Percentiles rank a stretch among this genome's conserved stretches.
These are phyloP conservation scores for Neogobius melanostomus DNA, from an alignment of 2,113 vertebrate genomes.

Conservation along the genomic window DNA sequence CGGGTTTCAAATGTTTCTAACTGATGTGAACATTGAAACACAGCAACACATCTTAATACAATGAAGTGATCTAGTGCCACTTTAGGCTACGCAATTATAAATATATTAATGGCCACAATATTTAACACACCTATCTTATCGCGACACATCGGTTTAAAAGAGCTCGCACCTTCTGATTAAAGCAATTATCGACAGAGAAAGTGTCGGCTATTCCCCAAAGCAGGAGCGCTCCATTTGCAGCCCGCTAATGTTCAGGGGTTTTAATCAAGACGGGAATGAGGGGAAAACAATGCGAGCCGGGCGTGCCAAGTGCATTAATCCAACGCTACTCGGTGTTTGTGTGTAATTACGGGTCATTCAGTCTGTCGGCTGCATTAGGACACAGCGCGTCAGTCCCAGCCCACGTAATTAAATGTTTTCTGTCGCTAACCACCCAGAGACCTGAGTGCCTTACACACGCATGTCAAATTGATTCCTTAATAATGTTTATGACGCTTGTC, in stretches of 20 bases:
- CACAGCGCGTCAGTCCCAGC: constrained; percentile 53
- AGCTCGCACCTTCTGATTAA: constrained; percentile 16
- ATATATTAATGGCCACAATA: not conserved
- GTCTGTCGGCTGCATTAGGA: constrained; percentile 67
- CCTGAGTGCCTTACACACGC: constrained; percentile 66
- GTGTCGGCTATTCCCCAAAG: constrained; percentile 27
- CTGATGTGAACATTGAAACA: too few species aligned
- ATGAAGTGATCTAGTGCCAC: too few species aligned
- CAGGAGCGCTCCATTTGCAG: constrained; percentile 33
- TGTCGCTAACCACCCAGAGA: constrained; percentile 66
- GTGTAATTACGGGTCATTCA: constrained; percentile 78
- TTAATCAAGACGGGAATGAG: constrained; percentile 56
- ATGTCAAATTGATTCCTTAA: constrained; percentile 74
- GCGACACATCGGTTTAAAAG: constrained; percentile 8
- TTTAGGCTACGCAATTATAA: not conserved
- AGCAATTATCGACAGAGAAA: constrained; percentile 39
- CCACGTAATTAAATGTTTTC: constrained; percentile 72
- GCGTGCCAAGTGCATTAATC: constrained; percentile 59
- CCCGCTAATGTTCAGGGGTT: constrained; percentile 56
- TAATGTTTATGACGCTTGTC: constrained; percentile 68
- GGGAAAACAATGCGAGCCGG: constrained; percentile 23
- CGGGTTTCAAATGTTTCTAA: too few species aligned
- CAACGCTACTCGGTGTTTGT: constrained; percentile 44
- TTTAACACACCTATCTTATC: constrained; percentile 1
- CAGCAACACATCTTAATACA: too few species aligned